Evolutionary conservation across 2,113 vertebrate genomes (phyloP), one percentile per base, ranked within the genome.

Genomic region (Pomatorhinus ruficollis): DNA sequence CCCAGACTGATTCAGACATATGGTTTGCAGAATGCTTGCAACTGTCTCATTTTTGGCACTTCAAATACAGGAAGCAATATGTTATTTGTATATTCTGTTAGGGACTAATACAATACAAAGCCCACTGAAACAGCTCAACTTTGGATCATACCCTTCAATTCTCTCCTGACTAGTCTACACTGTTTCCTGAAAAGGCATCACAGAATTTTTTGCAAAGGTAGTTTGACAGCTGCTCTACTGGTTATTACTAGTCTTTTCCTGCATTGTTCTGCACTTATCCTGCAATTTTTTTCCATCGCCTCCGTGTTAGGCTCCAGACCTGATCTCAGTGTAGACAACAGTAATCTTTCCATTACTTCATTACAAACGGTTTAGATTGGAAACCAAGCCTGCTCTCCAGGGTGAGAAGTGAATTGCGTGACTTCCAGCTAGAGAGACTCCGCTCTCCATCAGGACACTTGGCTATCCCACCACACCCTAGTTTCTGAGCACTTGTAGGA

Each of bases 41-140:
- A 95, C 92, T 87, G 76, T 94, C 93, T 95, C 93, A 90, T 92
- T 94, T 97, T 93, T 96, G 96, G 95, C 93, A 93, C 95, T 95
- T 95, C 92, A 89, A 92, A 90, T 92, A 90, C 93, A 96, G 96
- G 95, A 97, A 96, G 95, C 92, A 97, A 97, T 96, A 96, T 22
- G 40, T 94, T 96, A 96, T 92, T 93, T 96, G 96, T 96, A 83
- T 95, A 92, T 92, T 95, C 95, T 97, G 88, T 87, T 94, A 92
- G 88, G 83, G 72, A 83, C 92, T 92, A 95, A 92, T 84, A 90
- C 96, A 96, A 96, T 64, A 81, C 85, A 96, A 96, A 97, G 90
- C 88, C 60, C 90, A 92, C 76, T 92, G 93, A 96, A 94, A 88
- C 86, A 80, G 83, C 70, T 96, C 92, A 94, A 88, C 92, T 96